Evolutionary conservation across 2,797 vertebrate genomes (phyloP).

Genomic region (Diceros bicornis): DNA sequence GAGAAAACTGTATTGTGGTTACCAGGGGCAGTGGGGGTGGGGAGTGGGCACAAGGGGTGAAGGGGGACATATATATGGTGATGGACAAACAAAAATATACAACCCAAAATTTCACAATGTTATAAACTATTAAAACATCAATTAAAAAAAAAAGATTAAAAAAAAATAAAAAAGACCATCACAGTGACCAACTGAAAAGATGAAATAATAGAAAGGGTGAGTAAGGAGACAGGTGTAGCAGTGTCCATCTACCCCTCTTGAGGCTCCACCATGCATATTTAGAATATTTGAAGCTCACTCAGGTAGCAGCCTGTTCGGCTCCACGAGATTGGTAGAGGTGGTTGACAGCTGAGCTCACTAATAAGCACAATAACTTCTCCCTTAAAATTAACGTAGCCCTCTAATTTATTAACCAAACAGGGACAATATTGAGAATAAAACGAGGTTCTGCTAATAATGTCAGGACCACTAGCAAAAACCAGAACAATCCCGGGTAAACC

Average conservation of each 20-base stretch:
- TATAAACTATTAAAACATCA: too few species aligned
- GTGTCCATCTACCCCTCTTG: not conserved
- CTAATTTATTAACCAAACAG: not conserved
- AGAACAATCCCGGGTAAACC: not conserved
- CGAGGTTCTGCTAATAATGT: not conserved
- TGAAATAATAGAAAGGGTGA: not conserved
- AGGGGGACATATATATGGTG: too few species aligned
- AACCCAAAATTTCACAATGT: too few species aligned
- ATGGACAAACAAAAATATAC: too few species aligned
- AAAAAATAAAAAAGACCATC: not conserved
- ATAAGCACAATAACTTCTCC: not conserved
- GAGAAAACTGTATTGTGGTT: too few species aligned
- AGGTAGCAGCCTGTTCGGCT: not conserved
- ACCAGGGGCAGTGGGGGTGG: too few species aligned
- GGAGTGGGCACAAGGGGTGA: too few species aligned
- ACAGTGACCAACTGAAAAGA: not conserved
- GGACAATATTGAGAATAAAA: slow-evolving; percentile 1
- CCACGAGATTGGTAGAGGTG: not conserved
- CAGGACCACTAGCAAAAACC: not conserved
- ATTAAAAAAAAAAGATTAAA: too few species aligned
- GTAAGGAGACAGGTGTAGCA: not conserved
- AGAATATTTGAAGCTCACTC: not conserved
- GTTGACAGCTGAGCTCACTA: not conserved
- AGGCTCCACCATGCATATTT: not conserved
- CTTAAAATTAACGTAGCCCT: not conserved